Base-by-base conservation (phyloP, 2,888 invertebrate species). In the Drosophila tanythrix region DNA sequence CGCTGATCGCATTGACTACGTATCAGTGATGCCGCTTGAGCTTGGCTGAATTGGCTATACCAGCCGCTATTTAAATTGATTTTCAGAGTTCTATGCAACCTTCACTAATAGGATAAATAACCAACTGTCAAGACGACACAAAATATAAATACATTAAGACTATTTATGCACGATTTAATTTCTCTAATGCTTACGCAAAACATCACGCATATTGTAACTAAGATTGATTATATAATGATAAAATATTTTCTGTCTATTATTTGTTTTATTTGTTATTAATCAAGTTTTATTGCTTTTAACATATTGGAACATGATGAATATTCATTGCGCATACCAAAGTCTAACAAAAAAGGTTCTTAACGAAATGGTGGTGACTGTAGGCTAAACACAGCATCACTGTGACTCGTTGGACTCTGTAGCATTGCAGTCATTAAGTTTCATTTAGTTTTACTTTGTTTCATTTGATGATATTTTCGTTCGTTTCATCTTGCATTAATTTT, bases 401-500 rank as follows among this genome's bases (percentile, higher is more conserved):
- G 57, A 57, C 56, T 63, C 46, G 29, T 46, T n/a, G 31, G 46
- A 53, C 46, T 29, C 40, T 50, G 43, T 2, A 7, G 25, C 25
- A 13, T 27, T 52, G 38, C 48, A 31, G 25, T 51, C 38, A 61
- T 65, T 46, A 27, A 70, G 70, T 69, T 53, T 50, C 33, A 65
- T 61, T 75, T 70, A 40, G 64, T 48, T 61, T 56, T 4, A 35
- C 76, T 56, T 51, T 35, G 51, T 43, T 35, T 40, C 27, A 27
- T 43, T 25, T 56, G 4, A n/a, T 36, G 4, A n/a, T 36, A 33
- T 40, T 52, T 46, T 58, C 15, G 15, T 46, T 36, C 15, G 25
- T 46, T 55, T 25, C 18, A 25, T 31, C 46, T 4, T 27, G 40
- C 8, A 40, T 62, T 57, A n/a, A 8, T 50, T 8, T 64, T 52